Percentiles rank a stretch among this genome's conserved stretches.
Conservation (phyloP, 2,113 vertebrate genomes). For the Lasiurus borealis region DNA sequence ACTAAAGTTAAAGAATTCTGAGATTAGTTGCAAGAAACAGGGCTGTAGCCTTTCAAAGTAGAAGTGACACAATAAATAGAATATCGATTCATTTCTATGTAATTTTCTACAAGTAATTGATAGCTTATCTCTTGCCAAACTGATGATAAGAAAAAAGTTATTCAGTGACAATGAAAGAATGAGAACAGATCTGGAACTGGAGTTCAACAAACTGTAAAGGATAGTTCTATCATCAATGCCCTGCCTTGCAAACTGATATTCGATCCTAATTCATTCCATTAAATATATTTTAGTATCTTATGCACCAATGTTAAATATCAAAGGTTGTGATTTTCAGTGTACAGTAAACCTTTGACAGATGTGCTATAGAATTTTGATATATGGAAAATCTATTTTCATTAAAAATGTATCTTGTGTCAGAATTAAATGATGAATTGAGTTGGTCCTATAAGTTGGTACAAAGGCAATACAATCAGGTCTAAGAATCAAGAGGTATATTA, state of each 20-base stretch:
- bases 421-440: neutral
- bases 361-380: neutral
- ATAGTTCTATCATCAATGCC: neutral
- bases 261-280: neutral
- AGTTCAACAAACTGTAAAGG: neutral
- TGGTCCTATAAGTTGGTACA: neutral
- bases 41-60: slow-evolving; percentile 32
- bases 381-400: slow-evolving; percentile 38
- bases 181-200: neutral
- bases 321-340: neutral
- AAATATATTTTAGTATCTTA: neutral
- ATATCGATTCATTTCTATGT: slow-evolving; percentile 62
- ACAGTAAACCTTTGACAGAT: neutral
- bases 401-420: neutral
- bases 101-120: slow-evolving; percentile 60
- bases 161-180: neutral
- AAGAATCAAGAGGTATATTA: neutral
- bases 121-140: slow-evolving; percentile 16
- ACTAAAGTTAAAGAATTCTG: slow-evolving; percentile 28
- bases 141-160: slow-evolving; percentile 38
- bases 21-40: slow-evolving; percentile 50
- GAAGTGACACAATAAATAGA: neutral
- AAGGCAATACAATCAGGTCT: neutral
- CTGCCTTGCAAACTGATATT: neutral
- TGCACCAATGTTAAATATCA: neutral